phyloP scores from a whole-genome alignment of 2,113 vertebrate species.

The Callipepla californica region DNA sequence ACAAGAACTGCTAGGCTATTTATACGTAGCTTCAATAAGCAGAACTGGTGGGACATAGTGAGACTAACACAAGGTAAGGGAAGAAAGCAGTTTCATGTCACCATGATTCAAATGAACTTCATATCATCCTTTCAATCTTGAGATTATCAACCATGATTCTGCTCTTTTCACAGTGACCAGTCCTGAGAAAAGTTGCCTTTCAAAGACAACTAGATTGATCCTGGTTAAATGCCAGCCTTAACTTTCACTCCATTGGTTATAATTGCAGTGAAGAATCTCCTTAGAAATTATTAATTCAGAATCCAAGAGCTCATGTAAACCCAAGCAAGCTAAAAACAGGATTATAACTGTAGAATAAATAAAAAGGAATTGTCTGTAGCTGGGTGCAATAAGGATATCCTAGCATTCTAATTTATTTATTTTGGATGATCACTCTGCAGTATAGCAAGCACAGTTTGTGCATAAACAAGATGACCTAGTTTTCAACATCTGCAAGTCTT shows the following conservation, averaged over 20 bases:
- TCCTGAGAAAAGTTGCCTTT: background rate
- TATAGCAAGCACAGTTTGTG: slow-evolving; percentile 43
- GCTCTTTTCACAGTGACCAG: background rate
- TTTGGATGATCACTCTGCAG: background rate
- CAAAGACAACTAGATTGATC: background rate
- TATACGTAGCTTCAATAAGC: background rate
- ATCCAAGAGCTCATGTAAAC: background rate
- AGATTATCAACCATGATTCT: rapidly evolving
- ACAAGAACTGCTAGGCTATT: background rate
- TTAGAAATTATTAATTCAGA: slow-evolving; percentile 3
- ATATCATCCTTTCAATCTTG: too few relatives aligned
- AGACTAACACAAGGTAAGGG: background rate
- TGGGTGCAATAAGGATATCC: background rate
- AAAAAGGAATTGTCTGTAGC: background rate
- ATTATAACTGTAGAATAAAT: background rate
- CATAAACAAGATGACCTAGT: slow-evolving; percentile 73
- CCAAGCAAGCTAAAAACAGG: background rate
- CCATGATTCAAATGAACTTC: background rate
- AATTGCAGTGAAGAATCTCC: slow-evolving; percentile 16
- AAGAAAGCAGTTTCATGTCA: background rate
- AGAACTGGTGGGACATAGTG: background rate
- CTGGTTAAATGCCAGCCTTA: background rate
- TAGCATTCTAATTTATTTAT: slow-evolving; percentile 25
- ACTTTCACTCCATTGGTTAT: background rate
- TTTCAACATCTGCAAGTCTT: slow-evolving; percentile 72